Conservation (phyloP, 35 echinoderm and acorn worm genomes). For the Apostichopus californicus region DNA sequence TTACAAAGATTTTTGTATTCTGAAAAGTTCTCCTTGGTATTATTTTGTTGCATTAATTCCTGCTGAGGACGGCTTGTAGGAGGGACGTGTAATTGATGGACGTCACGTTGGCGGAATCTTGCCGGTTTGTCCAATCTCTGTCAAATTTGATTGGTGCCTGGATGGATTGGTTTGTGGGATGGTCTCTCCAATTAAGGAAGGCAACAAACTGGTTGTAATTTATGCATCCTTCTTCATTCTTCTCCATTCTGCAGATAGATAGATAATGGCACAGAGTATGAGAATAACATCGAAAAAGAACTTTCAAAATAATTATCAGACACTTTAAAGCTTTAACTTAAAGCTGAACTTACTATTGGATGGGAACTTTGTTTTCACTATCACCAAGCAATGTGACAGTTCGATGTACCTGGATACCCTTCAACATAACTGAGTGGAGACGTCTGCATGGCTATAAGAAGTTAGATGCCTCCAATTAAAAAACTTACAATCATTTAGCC, state of each 20-base stretch:
- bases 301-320: background rate
- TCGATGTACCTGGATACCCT: too few species aligned
- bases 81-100: constrained; percentile 84
- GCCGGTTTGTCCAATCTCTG: constrained; percentile 64
- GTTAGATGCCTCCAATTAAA: too few species aligned
- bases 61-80: constrained; percentile 62
- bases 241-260: constrained; percentile 72
- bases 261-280: background rate
- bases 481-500: too few species aligned
- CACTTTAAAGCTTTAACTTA: too few species aligned
- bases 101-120: constrained; percentile 59
- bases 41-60: background rate
- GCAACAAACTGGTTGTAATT: constrained; percentile 81
- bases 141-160: constrained; percentile 77
- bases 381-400: too few species aligned
- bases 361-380: too few species aligned
- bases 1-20: too few species aligned
- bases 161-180: constrained; percentile 67
- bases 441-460: too few species aligned
- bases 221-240: constrained; percentile 84
- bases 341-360: too few species aligned
- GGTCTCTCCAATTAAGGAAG: constrained; percentile 89
- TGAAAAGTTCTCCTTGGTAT: background rate
- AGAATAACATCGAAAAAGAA: too few species aligned
- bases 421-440: too few species aligned